Base-by-base conservation (phyloP, 2,888 invertebrate genomes). In the Hirtodrosophila alboralis region DNA sequence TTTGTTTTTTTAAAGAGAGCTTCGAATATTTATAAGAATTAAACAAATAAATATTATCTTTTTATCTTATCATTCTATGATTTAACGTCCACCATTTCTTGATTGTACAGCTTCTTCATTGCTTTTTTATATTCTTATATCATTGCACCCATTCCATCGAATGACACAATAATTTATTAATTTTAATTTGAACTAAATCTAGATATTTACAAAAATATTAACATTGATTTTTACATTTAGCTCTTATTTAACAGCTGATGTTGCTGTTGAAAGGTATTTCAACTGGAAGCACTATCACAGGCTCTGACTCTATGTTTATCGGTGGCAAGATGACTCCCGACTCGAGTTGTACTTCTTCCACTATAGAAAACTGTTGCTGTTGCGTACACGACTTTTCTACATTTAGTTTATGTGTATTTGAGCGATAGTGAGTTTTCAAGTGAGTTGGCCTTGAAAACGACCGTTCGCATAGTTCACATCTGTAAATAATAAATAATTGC, bases 391-490 rank as follows among this genome's bases (percentile, higher is more conserved):
- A 57, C 30, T 65, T 86, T 21, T 86, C 86, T 10, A 79, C 61
- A 30, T 84, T 88, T 41, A 89, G 89, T 31, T 89, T 89, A 63
- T 89, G 89, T 4, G 88, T 87, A 45, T 89, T 83, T 1, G 89
- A 90, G 8, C 87, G 78, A 45, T 75, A 80, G 61, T 89, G 89
- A 16, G 90, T 90, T 30, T 88, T 86, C 7, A 89, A 52, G 28
- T 90, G 89, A 53, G 89, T 90, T 40, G 77, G 84, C 2, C 89
- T 85, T 5, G 89, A 88, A 56, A 89, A 89, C 0, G 90, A 89
- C n/a, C 90, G 88, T 48, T 88, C 85, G 41, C 89, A 89, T 27
- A 88, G 60, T 30, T 80, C 76, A 60, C 89, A 89, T 45, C 90
- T 90, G 43, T 6, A 14, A 28, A 6, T 7, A 3, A 21, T 36